Conservation (phyloP, 2,888 invertebrate species). For the Drosophila setosimentum region DNA sequence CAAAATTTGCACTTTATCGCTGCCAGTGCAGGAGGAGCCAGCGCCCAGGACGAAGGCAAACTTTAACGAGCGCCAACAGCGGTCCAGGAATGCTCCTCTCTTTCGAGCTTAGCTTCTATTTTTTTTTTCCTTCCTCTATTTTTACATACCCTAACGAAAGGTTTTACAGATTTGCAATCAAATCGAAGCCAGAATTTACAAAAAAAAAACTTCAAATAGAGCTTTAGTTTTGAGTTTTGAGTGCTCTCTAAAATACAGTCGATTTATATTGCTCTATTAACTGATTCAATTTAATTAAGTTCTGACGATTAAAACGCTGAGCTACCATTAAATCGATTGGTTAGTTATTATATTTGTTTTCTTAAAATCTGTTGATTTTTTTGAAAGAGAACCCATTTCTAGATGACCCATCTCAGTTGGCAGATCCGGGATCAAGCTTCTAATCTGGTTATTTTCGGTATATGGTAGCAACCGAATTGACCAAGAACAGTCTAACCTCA, state of each 20-base stretch:
- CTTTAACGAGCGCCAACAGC: slow-evolving; percentile 42
- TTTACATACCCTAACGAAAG: slow-evolving; percentile 8
- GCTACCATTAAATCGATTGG: background rate
- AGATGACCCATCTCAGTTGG: rapidly evolving
- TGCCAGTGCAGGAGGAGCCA: slow-evolving; percentile 64
- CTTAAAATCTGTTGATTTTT: background rate
- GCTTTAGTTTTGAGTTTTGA: background rate
- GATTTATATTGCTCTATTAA: background rate
- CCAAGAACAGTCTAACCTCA: background rate
- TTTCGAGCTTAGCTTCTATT: slow-evolving; percentile 26
- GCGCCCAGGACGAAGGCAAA: slow-evolving; percentile 27
- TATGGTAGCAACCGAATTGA: background rate
- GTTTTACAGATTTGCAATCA: background rate
- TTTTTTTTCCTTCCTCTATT: background rate
- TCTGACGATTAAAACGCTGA: background rate
- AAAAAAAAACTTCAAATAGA: background rate
- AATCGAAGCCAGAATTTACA: background rate
- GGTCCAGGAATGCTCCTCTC: slow-evolving; percentile 36
- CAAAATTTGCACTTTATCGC: slow-evolving; percentile 83
- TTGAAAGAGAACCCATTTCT: background rate
- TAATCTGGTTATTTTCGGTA: background rate
- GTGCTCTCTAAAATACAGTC: background rate
- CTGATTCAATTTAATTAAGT: background rate
- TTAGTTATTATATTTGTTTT: background rate
- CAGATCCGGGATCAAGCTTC: rapidly evolving